Conservation (phyloP, 1,140 invertebrate genomes). For the Camponotus vicinus region DNA sequence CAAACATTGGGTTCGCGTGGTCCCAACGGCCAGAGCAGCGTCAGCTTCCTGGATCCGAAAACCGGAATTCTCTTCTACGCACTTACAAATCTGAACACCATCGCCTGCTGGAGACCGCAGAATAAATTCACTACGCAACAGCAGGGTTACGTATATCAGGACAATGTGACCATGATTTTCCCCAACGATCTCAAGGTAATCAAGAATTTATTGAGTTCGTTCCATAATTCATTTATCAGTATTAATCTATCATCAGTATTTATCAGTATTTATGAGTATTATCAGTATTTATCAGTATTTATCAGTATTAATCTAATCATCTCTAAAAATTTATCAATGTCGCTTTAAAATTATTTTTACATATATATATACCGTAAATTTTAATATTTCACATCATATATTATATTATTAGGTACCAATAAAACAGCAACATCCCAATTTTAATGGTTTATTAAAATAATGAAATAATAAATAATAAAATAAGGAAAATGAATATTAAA, state of each 20-base stretch:
- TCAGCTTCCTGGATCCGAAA: conserved; percentile 90
- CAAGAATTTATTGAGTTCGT: neutral
- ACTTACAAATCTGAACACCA: conserved; percentile 91
- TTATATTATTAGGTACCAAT: neutral
- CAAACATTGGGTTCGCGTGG: conserved; percentile 90
- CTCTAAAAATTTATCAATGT: neutral
- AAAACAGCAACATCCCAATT: neutral
- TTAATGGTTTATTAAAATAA: neutral
- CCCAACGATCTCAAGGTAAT: conserved; percentile 92
- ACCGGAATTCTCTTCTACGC: conserved; percentile 92
- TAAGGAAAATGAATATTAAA: no score
- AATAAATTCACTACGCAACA: conserved; percentile 89
- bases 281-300: no score
- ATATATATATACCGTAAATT: neutral
- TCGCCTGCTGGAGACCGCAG: conserved; percentile 92
- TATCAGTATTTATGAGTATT: no score
- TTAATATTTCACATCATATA: neutral
- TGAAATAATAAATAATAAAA: no score
- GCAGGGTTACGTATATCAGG: conserved; percentile 90
- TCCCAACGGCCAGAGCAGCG: conserved; percentile 90
- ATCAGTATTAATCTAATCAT: neutral
- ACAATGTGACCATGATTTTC: conserved; percentile 91
- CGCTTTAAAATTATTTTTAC: neutral
- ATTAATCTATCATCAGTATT: no score
- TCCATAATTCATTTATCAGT: neutral